Evolutionary conservation across 1,140 invertebrate genomes (phyloP).

Genomic region (Penaeus vannamei): DNA sequence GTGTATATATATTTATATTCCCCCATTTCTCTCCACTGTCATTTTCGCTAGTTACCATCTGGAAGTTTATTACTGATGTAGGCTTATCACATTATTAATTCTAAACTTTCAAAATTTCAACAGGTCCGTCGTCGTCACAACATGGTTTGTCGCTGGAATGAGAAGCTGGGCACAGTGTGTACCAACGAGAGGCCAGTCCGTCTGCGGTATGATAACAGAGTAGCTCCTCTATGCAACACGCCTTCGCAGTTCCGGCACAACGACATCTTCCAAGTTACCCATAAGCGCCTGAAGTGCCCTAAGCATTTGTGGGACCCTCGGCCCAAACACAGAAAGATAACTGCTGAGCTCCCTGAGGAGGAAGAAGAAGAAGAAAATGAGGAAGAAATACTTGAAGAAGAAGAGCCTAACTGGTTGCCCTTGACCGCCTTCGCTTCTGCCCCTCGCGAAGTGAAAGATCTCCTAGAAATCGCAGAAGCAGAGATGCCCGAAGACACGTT

Average conservation of each 20-base stretch:
- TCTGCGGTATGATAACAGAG: constrained; percentile 52
- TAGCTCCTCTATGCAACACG: constrained; percentile 53
- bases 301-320: constrained; percentile 49
- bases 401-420: constrained; percentile 52
- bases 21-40: neutral
- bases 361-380: neutral
- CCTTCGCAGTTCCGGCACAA: constrained; percentile 26
- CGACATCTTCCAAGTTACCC: constrained; percentile 50
- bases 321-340: neutral
- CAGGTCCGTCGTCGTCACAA: constrained; percentile 46
- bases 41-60: neutral
- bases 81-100: neutral
- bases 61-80: neutral
- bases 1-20: neutral
- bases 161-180: constrained; percentile 53
- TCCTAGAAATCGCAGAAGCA: constrained; percentile 46
- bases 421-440: constrained; percentile 41
- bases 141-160: constrained; percentile 54
- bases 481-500: constrained; percentile 56
- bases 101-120: neutral
- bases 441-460: constrained; percentile 48
- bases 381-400: neutral
- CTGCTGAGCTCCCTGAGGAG: neutral
- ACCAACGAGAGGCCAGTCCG: constrained; percentile 1
- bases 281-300: constrained; percentile 55